These are phyloP conservation scores for Chaetops frenatus DNA, from an alignment of 2,113 vertebrate species.

Conservation along the genomic window DNA sequence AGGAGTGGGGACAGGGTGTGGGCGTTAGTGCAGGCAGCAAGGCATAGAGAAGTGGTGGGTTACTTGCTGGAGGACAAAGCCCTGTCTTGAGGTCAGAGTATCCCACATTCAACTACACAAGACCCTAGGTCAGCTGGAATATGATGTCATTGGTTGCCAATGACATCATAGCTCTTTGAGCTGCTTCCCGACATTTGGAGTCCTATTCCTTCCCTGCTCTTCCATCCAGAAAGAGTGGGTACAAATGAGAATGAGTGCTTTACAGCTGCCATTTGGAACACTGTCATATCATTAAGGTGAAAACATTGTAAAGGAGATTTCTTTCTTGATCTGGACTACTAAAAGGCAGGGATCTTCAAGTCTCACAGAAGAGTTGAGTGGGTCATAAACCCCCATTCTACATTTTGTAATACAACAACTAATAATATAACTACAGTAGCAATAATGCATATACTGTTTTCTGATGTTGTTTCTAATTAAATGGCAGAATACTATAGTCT, in stretches of 20 bases:
- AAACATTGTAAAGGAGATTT: not conserved
- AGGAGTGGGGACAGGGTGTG: not conserved
- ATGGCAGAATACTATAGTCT: not conserved
- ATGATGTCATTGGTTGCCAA: not conserved
- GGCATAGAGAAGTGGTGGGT: fast-evolving
- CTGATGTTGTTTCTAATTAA: not conserved
- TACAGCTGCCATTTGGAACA: not conserved
- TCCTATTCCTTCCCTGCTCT: not conserved
- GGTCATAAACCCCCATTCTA: not conserved
- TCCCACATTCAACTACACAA: not conserved
- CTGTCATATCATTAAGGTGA: not conserved
- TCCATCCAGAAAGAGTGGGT: not conserved
- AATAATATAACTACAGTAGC: not conserved
- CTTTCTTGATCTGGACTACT: not conserved
- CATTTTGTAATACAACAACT: not conserved
- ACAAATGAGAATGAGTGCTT: not conserved
- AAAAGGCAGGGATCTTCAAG: not conserved
- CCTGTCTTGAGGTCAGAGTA: not conserved
- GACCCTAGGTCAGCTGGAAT: not conserved
- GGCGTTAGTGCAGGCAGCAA: not conserved
- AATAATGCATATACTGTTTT: not conserved
- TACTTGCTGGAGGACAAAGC: not conserved
- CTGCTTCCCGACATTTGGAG: not conserved
- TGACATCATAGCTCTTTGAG: not conserved
- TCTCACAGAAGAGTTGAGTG: not conserved